Conservation (phyloP, 2,888 invertebrate genomes). For the Drepanosiphum platanoidis region DNA sequence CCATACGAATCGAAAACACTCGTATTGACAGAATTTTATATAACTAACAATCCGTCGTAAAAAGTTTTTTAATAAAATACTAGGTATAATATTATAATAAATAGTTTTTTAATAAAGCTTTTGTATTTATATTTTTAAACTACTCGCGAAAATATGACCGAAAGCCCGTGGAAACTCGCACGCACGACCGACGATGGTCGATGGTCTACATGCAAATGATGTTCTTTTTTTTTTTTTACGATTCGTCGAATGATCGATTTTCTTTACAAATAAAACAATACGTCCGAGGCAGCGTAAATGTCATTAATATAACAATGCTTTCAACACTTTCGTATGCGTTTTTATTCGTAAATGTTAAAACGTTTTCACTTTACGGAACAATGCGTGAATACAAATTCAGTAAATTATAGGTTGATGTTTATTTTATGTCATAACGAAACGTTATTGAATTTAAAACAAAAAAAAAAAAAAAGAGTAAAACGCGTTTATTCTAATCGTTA, state of each 20-base stretch:
- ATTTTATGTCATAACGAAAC: neutral
- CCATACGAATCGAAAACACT: too few relatives aligned
- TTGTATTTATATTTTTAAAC: neutral
- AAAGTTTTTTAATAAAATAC: too few relatives aligned
- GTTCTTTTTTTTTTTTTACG: neutral
- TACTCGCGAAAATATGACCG: neutral
- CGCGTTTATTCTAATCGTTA: neutral
- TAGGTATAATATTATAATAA: too few relatives aligned
- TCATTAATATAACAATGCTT: neutral
- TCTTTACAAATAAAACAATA: neutral
- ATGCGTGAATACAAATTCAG: neutral
- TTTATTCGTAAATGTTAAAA: neutral
- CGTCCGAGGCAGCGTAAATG: neutral
- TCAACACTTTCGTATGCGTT: slow-evolving; percentile 3
- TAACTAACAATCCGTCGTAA: too few relatives aligned
- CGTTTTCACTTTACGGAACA: neutral
- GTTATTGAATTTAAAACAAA: neutral
- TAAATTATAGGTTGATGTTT: neutral
- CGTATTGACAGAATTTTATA: too few relatives aligned
- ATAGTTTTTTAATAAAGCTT: too few relatives aligned
- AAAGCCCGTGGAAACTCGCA: too few relatives aligned
- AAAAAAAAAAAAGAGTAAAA: too few relatives aligned
- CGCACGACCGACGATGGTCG: neutral
- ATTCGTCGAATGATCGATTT: neutral
- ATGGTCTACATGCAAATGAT: neutral